Base-by-base conservation (phyloP, 2,797 vertebrate species). In the Kryptolebias ocellatus region DNA sequence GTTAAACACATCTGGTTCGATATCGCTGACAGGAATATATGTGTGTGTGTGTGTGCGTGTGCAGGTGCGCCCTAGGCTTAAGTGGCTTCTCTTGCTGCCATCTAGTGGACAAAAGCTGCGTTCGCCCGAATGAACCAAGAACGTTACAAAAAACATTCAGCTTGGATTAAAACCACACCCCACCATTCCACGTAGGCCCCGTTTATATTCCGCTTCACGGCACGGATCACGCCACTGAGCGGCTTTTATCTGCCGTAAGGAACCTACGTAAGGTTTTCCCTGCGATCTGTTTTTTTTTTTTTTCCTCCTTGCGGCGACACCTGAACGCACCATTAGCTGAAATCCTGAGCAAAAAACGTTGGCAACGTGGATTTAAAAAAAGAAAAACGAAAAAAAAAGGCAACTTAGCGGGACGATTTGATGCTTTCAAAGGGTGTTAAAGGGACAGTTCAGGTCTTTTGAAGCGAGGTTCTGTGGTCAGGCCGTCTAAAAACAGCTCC, bases 291-390 rank as follows among this genome's bases (percentile, higher is more conserved):
- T 1, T 28, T 53, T 61, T 37, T n/a, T 18, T 51, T 37, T 18
- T 67, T 70, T 62, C 60, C 62, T 79, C 85, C 85, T 83, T 79
- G 80, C 68, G 69, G 10, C 37, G 37, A 1, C 9, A 42, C 67
- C 81, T 70, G 76, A 79, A 75, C 16, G 83, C 85, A 86, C 78
- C 85, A 78, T 77, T 44, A 83, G 87, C 85, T 80, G 57, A 90
- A 87, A 84, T 89, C 87, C 89, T 89, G 87, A 89, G 89, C 74
- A 69, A 81, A 74, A 69, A 73, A 66, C 61, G 64, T 87, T 73
- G 81, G 83, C 83, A 88, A 84, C 83, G 7, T 56, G 27, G 65
- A 81, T 39, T 10, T 8, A 86, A 67, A 77, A 63, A 68, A 91
- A 89, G 87, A 24, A 24, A 24, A 24, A 24, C 20, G 2, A 24